Base-by-base conservation (phyloP, 2,888 invertebrate genomes). In the Tubulanus polymorphus region DNA sequence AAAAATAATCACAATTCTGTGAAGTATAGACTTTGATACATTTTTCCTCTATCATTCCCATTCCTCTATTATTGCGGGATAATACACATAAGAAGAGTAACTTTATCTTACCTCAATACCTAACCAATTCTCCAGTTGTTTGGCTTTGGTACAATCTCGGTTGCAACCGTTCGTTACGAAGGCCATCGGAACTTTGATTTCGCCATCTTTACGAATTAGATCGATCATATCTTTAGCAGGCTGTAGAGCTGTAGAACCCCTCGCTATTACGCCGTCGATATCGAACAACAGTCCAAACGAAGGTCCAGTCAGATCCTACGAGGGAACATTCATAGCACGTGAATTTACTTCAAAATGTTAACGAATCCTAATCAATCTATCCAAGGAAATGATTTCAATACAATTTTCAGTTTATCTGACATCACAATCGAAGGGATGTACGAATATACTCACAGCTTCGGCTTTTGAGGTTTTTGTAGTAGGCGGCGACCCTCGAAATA, bases 161-260 rank as follows among this genome's bases (percentile, higher is more conserved):
- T 85, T 86, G 6, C 86, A 85, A 50, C 86, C 86, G 77, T 87
- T 87, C 1, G 86, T 87, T 20, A 87, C 84, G 73, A 87, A 81
- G 12, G 85, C 81, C 1, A 84, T 84, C 1, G 86, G 86, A 27
- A 86, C 81, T 45, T 81, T 73, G 71, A 86, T 86, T 60, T 83
- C 81, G 10, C 84, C 83, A 59, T 80, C 71, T 5, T 76, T 63
- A 62, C 84, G 83, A 8, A 81, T 79, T 18, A 81, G 74, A 26
- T 79, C 74, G 68, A 87, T 85, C 1, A 85, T 83, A 59, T 85
- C 83, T 53, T 79, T 81, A 1, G 85, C 85, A 18, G 82, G 80
- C 12, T 86, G 85, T 45, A 87, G 70, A 6, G 86, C 79, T 53
- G 81, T 81, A 60, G 82, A 81, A 1, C 86, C 86, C 50, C 86